Evolutionary conservation across 2,797 vertebrate species (phyloP).

Genomic region (Taeniopygia guttata): DNA sequence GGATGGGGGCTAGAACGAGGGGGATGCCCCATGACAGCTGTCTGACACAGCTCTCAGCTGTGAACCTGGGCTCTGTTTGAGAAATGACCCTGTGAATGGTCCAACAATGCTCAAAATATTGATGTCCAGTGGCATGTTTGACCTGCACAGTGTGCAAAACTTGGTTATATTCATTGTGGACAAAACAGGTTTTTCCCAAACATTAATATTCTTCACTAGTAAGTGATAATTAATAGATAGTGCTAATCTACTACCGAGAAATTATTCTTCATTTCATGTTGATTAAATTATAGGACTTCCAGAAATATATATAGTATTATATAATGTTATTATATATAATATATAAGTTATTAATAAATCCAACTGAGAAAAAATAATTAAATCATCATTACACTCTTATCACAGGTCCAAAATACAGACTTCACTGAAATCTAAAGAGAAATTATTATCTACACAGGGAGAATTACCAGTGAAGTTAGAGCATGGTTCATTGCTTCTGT

Average conservation of each 20-base stretch:
- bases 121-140: neutral
- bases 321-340: neutral
- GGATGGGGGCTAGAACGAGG: neutral
- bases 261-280: neutral
- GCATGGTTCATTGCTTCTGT: neutral
- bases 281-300: neutral
- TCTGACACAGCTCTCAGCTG: neutral
- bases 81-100: neutral
- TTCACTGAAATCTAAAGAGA: neutral
- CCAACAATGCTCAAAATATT: neutral
- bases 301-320: neutral
- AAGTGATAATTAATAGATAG: neutral
- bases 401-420: neutral
- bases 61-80: neutral
- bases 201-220: neutral
- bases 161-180: neutral
- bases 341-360: neutral
- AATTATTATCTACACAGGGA: neutral
- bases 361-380: neutral
- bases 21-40: fast-evolving
- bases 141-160: neutral
- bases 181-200: neutral
- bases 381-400: neutral
- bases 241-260: neutral
- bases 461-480: neutral